Base-by-base conservation (phyloP, 2,797 vertebrate genomes). In the Urosaurus nigricauda region DNA sequence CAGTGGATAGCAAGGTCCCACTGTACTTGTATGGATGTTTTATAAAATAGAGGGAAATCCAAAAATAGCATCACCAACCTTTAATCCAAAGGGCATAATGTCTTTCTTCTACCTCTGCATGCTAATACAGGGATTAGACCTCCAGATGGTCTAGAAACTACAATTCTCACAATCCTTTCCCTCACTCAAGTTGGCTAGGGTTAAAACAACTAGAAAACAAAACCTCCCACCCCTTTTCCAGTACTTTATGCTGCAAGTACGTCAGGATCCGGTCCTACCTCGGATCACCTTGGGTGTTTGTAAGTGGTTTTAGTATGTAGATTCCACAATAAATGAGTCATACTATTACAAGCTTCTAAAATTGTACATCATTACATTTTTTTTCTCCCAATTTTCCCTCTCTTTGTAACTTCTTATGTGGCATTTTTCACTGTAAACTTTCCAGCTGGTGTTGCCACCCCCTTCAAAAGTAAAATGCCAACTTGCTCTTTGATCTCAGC, bases 261-360 rank as follows among this genome's bases (percentile, higher is more conserved):
- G 13, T 47, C 74, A 24, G 8, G 24, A 43, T 12, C 74, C 37
- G 26, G 9, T 12, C 24, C 9, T 24, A 43, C 19, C 43, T 43
- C 43, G 74, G 37, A 75, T 75, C 21, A 47, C 47, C 40, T 47
- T 26, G 40, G 9, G 37, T 9, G 24, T 3, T 47, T 29, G 21
- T 19, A 75, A 75, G 40, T 43, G 40, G 4, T 35, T 63, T 43
- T 29, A 74, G 3, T 21, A 24, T 11, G 26, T 80, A 86, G 81
- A 83, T 88, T 86, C 87, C 79, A 70, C 56, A 81, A 70, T 11
- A 83, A 84, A 29, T 32, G 32, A 92, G 83, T 70, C 89, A 91
- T 91, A 87, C 86, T 94, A 0, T 78, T 89, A 75, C 89, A 83
- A 58, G 60, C 91, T 26, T 65, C 92, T 88, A 83, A 91, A 92